Base-by-base conservation (phyloP, 2,113 vertebrate species). In the Notarius lentiginosus region DNA sequence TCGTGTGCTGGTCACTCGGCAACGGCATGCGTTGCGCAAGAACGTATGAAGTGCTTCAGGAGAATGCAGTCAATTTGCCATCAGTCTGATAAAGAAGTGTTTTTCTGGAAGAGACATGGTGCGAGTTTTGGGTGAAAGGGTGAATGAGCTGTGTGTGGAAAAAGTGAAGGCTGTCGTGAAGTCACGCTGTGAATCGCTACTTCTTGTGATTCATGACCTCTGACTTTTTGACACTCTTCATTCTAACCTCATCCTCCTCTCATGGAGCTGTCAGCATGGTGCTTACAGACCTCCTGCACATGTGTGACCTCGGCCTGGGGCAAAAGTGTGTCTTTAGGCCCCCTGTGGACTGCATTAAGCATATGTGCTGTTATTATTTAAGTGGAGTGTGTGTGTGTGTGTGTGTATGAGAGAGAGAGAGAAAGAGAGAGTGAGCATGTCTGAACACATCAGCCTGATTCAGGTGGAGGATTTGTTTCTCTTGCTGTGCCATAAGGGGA, bases 111-210 rank as follows among this genome's bases (percentile, higher is more conserved):
- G 11, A 22, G 75, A 53, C 73, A 11, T 12, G 0, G 47, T 2
- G 15, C 51, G 30, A 83, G 82, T 88, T 24, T 65, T 84, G 66
- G 91, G 90, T 92, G 85, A 92, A 24, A 91, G 88, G 91, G 94
- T 85, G 92, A 84, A 83, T 81, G 15, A 66, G 12, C 83, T 88
- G 53, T 83, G 34, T 73, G 70, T 22, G 34, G 10, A 2, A 55
- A 79, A 79, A 79, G 10, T 1, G 9, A 80, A 20, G 55, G 55
- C 34, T 66, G 49, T 68, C 4, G 17, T 41, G 53, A 51, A 41
- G 83, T 81, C 72, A 22, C 12, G n/a, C 3, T 22, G 12, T 93
- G 91, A 93, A 92, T 92, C 55, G 65, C 87, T 87, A 90, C 89
- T 92, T 91, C 72, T 82, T 70, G 30, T 53, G 58, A 30, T 49